These are phyloP conservation scores for Myopa testacea DNA, from an alignment of 2,888 invertebrate genomes.

Conservation along the genomic window DNA sequence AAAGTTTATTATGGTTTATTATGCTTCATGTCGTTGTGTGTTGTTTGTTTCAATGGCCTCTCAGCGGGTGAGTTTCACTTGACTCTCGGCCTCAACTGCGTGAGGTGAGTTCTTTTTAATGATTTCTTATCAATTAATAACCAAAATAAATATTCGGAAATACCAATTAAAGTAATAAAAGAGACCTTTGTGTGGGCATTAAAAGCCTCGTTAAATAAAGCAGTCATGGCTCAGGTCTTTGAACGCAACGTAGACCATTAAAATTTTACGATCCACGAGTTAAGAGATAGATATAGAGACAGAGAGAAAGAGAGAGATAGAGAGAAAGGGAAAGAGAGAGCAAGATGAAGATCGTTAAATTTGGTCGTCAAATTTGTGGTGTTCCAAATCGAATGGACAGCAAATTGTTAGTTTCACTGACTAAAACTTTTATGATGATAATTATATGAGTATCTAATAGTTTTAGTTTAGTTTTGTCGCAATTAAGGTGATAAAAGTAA, in stretches of 20 bases:
- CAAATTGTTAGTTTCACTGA: neutral
- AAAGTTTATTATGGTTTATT: constrained; percentile 8
- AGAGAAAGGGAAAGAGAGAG: neutral
- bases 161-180: constrained; percentile 11
- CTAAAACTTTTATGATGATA: neutral
- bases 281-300: too few relatives aligned
- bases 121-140: constrained; percentile 36
- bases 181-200: constrained; percentile 18
- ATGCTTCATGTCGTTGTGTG: neutral
- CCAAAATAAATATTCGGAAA: constrained; percentile 30
- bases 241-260: neutral
- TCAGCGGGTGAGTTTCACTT: constrained; percentile 33
- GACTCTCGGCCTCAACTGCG: neutral
- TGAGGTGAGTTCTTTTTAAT: constrained; percentile 6
- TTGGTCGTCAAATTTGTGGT: neutral
- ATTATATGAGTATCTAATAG: neutral
- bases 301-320: too few relatives aligned
- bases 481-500: neutral
- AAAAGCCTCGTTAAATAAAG: neutral
- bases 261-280: neutral
- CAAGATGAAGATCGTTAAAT: constrained; percentile 4
- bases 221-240: constrained; percentile 7
- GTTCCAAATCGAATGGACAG: neutral
- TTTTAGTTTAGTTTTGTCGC: neutral
- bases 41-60: constrained; percentile 11